Conservation (phyloP, 1,140 invertebrate genomes). For the Brachionus calyciflorus region DNA sequence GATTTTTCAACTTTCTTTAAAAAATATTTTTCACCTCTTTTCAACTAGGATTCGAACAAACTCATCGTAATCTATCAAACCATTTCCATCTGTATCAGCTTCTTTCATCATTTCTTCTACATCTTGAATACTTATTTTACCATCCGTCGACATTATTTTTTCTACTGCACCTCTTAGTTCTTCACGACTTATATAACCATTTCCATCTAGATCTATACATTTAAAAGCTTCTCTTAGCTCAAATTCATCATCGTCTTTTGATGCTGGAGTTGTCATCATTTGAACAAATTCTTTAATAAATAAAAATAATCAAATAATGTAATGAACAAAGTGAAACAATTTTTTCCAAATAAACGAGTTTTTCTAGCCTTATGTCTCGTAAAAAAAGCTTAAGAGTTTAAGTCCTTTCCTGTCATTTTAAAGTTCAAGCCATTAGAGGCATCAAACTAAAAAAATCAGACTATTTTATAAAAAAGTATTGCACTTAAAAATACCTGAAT, state of each 20-base stretch:
- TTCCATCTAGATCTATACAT: conserved; percentile 35
- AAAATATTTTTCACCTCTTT: conserved; percentile 26
- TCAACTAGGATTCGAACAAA: conserved; percentile 43
- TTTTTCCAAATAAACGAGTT: too few species aligned
- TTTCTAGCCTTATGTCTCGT: too few species aligned
- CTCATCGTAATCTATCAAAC: conserved; percentile 41
- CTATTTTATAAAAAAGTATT: not conserved
- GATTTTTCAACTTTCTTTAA: not conserved
- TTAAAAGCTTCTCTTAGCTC: conserved; percentile 42
- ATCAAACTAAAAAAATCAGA: too few species aligned
- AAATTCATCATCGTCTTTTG: conserved; percentile 25
- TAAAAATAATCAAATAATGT: not conserved
- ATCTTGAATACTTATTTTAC: conserved; percentile 33
- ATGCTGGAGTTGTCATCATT: conserved; percentile 43
- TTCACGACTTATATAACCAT: conserved; percentile 28
- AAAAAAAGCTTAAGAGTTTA: too few species aligned
- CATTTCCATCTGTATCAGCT: conserved; percentile 46
- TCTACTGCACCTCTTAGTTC: conserved; percentile 30
- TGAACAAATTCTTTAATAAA: conserved; percentile 47
- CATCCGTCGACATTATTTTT: conserved; percentile 44
- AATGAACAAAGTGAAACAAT: too few species aligned
- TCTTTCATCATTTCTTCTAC: conserved; percentile 47
- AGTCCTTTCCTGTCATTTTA: too few species aligned
- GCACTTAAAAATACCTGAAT: not conserved
- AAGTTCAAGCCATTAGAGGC: too few species aligned